Evolutionary conservation across 1,140 invertebrate genomes (phyloP), one percentile per base, ranked within the genome.

Genomic region (Orchestia grillus): DNA sequence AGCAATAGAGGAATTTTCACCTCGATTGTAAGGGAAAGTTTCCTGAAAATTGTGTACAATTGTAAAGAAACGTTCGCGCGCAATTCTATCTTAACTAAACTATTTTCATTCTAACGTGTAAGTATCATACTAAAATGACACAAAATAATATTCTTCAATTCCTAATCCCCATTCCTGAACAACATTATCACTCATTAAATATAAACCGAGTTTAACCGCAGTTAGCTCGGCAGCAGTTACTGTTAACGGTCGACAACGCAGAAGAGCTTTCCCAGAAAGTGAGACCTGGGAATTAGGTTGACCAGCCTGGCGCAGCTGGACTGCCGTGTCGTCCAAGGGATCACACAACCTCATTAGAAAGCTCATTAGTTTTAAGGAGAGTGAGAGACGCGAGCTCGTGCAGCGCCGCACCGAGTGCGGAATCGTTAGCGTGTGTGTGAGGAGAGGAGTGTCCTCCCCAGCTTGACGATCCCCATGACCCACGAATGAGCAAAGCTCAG

Each of bases 361-460:
- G 62, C 62, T 77, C 62, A 77, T 77, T 77, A 77, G 62, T 77
- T 77, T n/a, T 77, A 77, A 77, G 62, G 62, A 77, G 62, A 77
- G 62, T 77, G 62, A 77, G 62, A 77, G 62, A 77, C 62, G 62
- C 62, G 62, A 23, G 62, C 28, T 3, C 28, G 62, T 36, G 62
- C n/a, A n/a, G n/a, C n/a, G n/a, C n/a, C n/a, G n/a, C n/a, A n/a
- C n/a, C n/a, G n/a, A n/a, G n/a, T n/a, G n/a, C n/a, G n/a, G n/a
- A 36, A 77, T 77, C 62, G 36, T 77, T 77, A 77, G 62, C 62
- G 47, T 53, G 47, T 53, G 19, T 19, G 6, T 6, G 47, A 53
- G 47, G 47, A 6, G 47, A 8, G 47, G 47, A 53, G 47, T 19
- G 19, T 8, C 6, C 47, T 8, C 47, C 15, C 36, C 28, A 23